A percentile compares a stretch with the other conserved stretches of the same genome.
These are phyloP conservation scores for Pollachius pollachius DNA, from an alignment of 2,113 vertebrate genomes.

Conservation along the genomic window DNA sequence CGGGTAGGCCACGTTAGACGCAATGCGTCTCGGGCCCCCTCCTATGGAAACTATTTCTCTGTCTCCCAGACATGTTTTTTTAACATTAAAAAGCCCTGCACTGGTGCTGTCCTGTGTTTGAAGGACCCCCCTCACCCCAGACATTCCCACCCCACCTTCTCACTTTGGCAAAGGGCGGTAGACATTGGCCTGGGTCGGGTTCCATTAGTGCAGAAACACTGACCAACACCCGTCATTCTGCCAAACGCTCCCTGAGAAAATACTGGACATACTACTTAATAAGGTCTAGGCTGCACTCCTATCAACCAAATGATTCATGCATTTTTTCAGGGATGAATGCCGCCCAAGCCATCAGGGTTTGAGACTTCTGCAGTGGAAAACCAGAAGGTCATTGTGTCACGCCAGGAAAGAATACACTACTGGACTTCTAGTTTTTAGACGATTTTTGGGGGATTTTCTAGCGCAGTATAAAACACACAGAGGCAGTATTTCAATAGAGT, in stretches of 20 bases:
- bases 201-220: slow-evolving; percentile 42
- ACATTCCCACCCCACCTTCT: slow-evolving; percentile 6
- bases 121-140: slow-evolving; percentile 18
- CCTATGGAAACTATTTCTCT: slow-evolving; percentile 26
- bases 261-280: slow-evolving; percentile 22
- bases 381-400: background rate
- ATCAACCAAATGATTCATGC: slow-evolving; percentile 22
- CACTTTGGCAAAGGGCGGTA: background rate
- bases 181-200: slow-evolving; percentile 28
- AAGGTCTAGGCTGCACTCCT: slow-evolving; percentile 23
- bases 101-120: slow-evolving; percentile 26
- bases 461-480: no score
- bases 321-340: background rate
- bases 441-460: background rate
- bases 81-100: slow-evolving; percentile 36
- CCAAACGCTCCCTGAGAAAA: slow-evolving; percentile 48
- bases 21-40: slow-evolving; percentile 29
- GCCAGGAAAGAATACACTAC: background rate
- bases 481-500: slow-evolving; percentile 16
- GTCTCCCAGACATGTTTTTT: slow-evolving; percentile 38
- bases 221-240: slow-evolving; percentile 25
- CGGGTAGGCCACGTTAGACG: slow-evolving; percentile 14
- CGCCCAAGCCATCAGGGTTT: no score
- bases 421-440: background rate
- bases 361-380: background rate